These are phyloP conservation scores for Ptilorrhoa leucosticta DNA, from an alignment of 2,113 vertebrate genomes.

Conservation along the genomic window DNA sequence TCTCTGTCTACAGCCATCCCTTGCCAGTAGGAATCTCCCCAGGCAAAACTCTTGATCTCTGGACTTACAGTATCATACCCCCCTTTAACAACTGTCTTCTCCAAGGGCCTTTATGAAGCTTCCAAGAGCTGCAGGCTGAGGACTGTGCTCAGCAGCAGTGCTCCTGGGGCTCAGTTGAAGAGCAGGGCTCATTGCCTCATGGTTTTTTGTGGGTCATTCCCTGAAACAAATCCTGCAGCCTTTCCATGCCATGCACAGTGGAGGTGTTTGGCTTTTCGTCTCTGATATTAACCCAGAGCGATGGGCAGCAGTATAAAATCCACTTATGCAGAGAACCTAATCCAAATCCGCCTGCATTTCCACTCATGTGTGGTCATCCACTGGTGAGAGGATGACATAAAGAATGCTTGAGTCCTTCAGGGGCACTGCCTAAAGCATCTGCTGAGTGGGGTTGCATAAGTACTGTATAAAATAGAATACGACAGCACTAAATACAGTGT, in stretches of 20 bases:
- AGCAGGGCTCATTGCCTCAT: background rate
- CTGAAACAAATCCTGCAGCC: background rate
- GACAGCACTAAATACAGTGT: background rate
- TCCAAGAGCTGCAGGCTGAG: background rate
- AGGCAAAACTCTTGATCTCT: background rate
- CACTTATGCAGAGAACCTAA: background rate
- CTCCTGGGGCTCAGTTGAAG: background rate
- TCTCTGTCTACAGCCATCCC: background rate
- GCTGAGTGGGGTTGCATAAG: background rate
- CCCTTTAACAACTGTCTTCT: background rate
- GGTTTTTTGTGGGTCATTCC: background rate
- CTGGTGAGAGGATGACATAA: background rate
- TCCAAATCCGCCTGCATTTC: background rate
- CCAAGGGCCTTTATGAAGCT: background rate
- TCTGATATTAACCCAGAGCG: background rate
- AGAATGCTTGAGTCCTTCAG: background rate
- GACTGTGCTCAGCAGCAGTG: background rate
- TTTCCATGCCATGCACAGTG: background rate
- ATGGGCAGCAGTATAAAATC: background rate
- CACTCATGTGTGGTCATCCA: fast-evolving
- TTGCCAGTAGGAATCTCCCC: background rate
- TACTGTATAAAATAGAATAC: background rate
- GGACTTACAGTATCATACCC: background rate
- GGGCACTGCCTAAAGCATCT: background rate
- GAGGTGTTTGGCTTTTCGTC: background rate